A percentile compares a stretch with the other conserved stretches of the same genome.
Evolutionary conservation across 2,888 invertebrate species (phyloP).

Genomic region (Chironomus tentans): DNA sequence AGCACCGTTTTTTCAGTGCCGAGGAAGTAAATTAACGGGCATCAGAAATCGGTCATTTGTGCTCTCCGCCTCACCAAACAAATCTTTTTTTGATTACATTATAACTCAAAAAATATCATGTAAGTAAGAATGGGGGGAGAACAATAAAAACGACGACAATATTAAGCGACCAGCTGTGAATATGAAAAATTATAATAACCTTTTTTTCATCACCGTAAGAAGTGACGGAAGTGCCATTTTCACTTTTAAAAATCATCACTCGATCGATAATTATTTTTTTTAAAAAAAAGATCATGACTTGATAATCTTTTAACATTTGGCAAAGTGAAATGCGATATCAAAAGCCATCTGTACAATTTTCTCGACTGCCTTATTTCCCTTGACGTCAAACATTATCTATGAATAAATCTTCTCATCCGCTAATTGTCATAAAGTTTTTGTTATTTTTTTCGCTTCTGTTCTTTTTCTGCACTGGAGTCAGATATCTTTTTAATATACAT

Average conservation of each 20-base stretch:
- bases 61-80: not conserved
- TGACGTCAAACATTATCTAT: not conserved
- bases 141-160: not conserved
- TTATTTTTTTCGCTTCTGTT: not conserved
- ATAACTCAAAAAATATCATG: not conserved
- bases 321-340: not conserved
- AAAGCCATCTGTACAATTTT: not conserved
- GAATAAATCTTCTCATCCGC: not conserved
- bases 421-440: not conserved
- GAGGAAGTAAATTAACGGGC: constrained; percentile 8
- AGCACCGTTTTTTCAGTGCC: not conserved
- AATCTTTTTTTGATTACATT: constrained; percentile 9
- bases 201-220: not conserved
- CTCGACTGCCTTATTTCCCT: not conserved
- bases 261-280: not conserved
- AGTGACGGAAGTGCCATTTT: not conserved
- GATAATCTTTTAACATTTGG: not conserved
- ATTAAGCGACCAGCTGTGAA: not conserved
- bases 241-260: not conserved
- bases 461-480: not conserved
- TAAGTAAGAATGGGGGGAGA: too few species aligned
- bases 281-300: too few species aligned
- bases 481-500: not conserved
- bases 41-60: constrained; percentile 14
- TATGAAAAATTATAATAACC: not conserved